A percentile compares a stretch with the other conserved stretches of the same genome.
Evolutionary conservation across 2,888 invertebrate genomes (phyloP).

Genomic region (Pterostichus madidus): DNA sequence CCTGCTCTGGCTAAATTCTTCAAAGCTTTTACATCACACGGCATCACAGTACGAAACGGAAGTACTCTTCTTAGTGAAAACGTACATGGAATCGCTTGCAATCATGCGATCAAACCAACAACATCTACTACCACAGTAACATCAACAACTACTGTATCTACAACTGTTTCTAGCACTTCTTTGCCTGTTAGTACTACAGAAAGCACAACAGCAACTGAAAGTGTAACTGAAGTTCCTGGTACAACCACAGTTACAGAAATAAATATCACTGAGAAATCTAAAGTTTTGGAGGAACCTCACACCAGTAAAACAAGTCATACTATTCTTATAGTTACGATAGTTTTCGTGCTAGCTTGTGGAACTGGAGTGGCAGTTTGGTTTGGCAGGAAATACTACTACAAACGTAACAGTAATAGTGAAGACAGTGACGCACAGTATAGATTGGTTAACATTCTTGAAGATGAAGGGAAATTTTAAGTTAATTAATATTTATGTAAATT

Average conservation of each 20-base stretch:
- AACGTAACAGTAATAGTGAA: background rate
- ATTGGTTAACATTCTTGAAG: background rate
- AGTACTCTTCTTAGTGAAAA: background rate
- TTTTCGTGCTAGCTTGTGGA: background rate
- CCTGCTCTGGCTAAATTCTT: background rate
- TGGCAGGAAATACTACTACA: constrained; percentile 13
- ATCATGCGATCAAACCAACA: background rate
- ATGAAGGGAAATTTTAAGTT: no score
- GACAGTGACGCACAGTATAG: constrained; percentile 5
- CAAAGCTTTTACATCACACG: constrained; percentile 10
- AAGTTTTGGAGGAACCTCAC: background rate
- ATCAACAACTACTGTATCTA: no score
- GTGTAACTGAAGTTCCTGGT: background rate
- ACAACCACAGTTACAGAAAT: background rate
- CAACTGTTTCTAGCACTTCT: background rate
- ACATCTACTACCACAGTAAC: no score
- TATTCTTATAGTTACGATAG: background rate
- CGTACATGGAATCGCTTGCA: background rate
- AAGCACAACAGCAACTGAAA: no score
- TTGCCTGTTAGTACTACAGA: no score
- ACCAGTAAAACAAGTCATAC: background rate
- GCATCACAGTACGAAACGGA: background rate
- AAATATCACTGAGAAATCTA: background rate
- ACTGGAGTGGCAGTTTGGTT: constrained; percentile 17
- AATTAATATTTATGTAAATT: no score